Evolutionary conservation across 2,113 vertebrate genomes (phyloP).

Genomic region (Trematocara nigrifrons): DNA sequence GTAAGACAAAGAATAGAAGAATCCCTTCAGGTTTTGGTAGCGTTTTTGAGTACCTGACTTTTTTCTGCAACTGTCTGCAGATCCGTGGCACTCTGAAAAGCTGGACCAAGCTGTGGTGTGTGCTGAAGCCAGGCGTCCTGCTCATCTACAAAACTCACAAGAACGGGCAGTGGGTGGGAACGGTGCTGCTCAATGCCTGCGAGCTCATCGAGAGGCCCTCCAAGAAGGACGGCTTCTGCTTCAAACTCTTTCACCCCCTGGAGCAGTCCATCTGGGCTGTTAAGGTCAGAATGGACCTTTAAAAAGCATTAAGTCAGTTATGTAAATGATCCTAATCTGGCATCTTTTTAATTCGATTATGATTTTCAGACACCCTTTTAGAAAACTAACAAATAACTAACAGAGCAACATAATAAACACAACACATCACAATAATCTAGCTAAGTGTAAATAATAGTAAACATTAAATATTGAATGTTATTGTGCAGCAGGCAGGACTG

Average conservation of each 20-base stretch:
- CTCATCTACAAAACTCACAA: slow-evolving; percentile 97
- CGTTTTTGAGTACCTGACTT: neutral
- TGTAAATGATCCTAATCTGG: neutral
- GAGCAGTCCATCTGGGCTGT: slow-evolving; percentile 99
- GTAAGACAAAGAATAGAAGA: neutral
- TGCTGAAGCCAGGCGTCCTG: slow-evolving; percentile 93
- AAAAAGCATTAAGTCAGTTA: neutral
- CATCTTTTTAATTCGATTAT: rapidly evolving
- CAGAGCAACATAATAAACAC: neutral
- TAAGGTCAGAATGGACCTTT: slow-evolving; percentile 76
- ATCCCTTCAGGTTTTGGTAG: neutral
- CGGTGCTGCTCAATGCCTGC: slow-evolving; percentile 95
- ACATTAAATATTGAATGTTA: neutral
- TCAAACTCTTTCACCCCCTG: slow-evolving; percentile 97
- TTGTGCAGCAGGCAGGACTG: neutral
- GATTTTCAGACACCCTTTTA: neutral
- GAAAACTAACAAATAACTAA: neutral
- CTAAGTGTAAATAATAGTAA: neutral
- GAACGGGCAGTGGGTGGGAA: slow-evolving; percentile 98
- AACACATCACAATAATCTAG: neutral
- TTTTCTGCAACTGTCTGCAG: slow-evolving; percentile 54
- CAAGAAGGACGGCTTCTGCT: slow-evolving; percentile 99
- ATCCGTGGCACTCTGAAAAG: slow-evolving; percentile 97
- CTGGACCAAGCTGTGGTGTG: slow-evolving; percentile 99
- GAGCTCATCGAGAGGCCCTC: slow-evolving; percentile 98